Conservation (phyloP, 2,113 vertebrate genomes). For the Phrynosoma blainvillii region DNA sequence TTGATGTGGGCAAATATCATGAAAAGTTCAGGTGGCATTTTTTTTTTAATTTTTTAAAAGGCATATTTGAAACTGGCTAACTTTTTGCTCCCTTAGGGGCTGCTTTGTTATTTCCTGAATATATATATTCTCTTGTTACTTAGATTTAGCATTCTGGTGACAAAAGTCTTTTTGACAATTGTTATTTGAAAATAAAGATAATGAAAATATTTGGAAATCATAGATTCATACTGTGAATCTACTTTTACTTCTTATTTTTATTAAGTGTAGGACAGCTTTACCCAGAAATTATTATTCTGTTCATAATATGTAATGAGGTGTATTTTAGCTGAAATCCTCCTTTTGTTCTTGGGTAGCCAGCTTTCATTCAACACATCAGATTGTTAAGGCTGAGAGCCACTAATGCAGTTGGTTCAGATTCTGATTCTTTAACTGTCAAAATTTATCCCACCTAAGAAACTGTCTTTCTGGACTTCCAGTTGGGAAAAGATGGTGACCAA, state of each 20-base stretch:
- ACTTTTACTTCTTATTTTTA: not conserved
- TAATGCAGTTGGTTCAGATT: not conserved
- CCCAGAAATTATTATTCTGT: not conserved
- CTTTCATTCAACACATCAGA: not conserved
- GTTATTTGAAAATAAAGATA: not conserved
- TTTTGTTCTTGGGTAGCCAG: not conserved
- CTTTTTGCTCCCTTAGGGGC: not conserved
- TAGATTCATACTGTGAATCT: not conserved
- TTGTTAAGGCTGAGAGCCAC: no score
- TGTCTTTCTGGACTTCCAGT: not conserved
- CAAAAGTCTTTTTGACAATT: not conserved
- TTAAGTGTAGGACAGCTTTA: not conserved
- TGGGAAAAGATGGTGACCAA: no score
- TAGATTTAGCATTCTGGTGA: constrained; percentile 12
- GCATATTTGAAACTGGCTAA: not conserved
- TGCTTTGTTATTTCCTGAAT: constrained; percentile 14
- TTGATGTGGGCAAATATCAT: not conserved
- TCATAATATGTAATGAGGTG: not conserved
- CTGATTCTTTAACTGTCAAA: not conserved
- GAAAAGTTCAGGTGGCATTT: not conserved
- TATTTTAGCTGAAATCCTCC: not conserved
- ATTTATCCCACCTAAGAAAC: not conserved
- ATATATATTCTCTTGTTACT: constrained; percentile 35
- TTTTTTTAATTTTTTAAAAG: not conserved
- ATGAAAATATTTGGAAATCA: not conserved